phyloP scores from a whole-genome alignment of 2,797 vertebrate genomes.

The Galago senegalensis region DNA sequence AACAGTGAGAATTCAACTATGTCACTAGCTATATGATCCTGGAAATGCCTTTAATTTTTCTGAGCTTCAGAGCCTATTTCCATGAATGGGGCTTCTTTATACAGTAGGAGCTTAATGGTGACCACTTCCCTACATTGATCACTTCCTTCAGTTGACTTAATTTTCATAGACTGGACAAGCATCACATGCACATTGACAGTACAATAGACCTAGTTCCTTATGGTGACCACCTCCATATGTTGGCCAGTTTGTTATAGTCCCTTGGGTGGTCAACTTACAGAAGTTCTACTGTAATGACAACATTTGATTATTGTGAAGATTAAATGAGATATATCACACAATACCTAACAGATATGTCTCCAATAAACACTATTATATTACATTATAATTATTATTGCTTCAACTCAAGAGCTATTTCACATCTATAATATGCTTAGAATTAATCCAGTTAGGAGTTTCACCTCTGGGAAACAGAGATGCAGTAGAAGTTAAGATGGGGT shows the following conservation, averaged over 20 bases:
- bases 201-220: no score
- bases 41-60: constrained; percentile 36
- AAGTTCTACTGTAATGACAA: not conserved
- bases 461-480: not conserved
- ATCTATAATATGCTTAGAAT: not conserved
- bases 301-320: not conserved
- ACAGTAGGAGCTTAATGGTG: no score
- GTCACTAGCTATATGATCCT: not conserved
- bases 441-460: not conserved
- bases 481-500: not conserved
- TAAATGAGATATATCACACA: not conserved
- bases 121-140: no score
- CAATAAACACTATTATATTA: not conserved
- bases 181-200: no score
- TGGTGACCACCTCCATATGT: no score
- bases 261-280: no score
- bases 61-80: constrained; percentile 12
- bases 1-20: not conserved
- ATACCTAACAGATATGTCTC: not conserved
- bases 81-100: not conserved
- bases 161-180: no score
- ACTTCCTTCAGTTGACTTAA: no score
- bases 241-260: no score
- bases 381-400: not conserved
- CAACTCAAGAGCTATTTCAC: not conserved